These are phyloP conservation scores for Graphium colonna DNA, from an alignment of 2,888 invertebrate genomes.

Conservation along the genomic window DNA sequence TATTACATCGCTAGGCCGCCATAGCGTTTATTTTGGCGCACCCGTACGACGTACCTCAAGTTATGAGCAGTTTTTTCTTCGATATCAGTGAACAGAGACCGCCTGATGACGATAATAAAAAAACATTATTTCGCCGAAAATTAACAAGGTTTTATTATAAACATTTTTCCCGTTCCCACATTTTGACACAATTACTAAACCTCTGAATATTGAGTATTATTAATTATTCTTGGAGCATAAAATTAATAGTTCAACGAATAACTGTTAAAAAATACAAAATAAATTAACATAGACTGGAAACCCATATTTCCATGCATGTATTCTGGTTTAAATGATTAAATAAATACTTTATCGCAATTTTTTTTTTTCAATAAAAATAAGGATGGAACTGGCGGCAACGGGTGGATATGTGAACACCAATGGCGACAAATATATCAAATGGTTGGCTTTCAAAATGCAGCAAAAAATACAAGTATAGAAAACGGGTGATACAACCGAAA, in stretches of 20 bases:
- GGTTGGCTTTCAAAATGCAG: conserved; percentile 86
- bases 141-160: conserved; percentile 61
- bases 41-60: conserved; percentile 87
- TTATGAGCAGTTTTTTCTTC: conserved; percentile 92
- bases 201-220: neutral
- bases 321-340: no score
- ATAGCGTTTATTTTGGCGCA: no score
- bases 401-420: conserved; percentile 91
- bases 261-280: neutral
- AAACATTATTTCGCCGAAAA: conserved; percentile 80
- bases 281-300: no score
- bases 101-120: conserved; percentile 79
- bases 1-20: no score
- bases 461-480: conserved; percentile 61
- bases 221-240: neutral
- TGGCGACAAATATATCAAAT: no score
- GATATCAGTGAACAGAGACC: conserved; percentile 80
- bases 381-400: conserved; percentile 83
- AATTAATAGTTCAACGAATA: neutral
- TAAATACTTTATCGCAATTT: no score
- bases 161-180: neutral
- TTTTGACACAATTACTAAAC: neutral
- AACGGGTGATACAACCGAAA: conserved; percentile 90
- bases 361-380: conserved; percentile 23
- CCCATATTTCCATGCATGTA: no score